These are phyloP conservation scores for Psophia crepitans DNA, from an alignment of 2,113 vertebrate species.

Conservation along the genomic window DNA sequence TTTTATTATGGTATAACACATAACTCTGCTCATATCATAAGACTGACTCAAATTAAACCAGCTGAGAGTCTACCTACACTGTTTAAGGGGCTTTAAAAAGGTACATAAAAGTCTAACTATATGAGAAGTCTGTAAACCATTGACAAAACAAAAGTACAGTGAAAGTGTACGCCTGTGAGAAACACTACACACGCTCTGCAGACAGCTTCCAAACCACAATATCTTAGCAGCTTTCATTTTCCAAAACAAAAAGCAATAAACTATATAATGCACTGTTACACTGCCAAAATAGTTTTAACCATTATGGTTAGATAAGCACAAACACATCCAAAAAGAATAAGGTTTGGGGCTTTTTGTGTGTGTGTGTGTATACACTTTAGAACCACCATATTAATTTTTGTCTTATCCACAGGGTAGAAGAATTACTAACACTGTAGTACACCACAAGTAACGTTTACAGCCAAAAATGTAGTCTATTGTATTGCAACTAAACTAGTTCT, in stretches of 20 bases:
- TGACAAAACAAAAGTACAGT: constrained; percentile 13
- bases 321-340: constrained; percentile 57
- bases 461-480: background rate
- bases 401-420: background rate
- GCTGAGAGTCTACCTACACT: background rate
- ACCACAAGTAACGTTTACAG: background rate
- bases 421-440: background rate
- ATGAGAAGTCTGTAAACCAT: constrained; percentile 23
- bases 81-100: background rate
- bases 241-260: constrained; percentile 65
- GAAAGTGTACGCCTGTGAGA: constrained; percentile 24
- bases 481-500: background rate
- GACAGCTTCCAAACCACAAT: constrained; percentile 68
- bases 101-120: background rate
- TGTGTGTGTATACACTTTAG: background rate
- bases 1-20: background rate
- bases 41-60: background rate
- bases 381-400: background rate
- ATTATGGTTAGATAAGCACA: constrained; percentile 54
- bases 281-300: constrained; percentile 64
- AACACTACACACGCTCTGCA: background rate
- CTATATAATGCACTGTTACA: background rate
- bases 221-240: constrained; percentile 66
- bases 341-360: background rate
- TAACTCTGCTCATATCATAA: background rate